Conservation (phyloP, 2,113 vertebrate species). For the Desmodus rotundus region DNA sequence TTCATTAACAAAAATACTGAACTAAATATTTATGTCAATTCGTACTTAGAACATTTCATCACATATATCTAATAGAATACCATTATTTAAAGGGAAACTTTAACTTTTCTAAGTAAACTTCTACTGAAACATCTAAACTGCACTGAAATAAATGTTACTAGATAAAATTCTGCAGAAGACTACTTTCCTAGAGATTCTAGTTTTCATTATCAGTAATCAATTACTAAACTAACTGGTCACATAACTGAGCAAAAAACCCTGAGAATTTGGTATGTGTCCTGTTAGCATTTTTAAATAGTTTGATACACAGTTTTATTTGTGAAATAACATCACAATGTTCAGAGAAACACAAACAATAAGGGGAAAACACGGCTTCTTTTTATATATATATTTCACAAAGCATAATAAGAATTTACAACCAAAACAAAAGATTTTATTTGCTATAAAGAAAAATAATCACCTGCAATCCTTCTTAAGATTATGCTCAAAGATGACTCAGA, state of each 20-base stretch:
- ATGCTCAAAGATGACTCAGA: neutral
- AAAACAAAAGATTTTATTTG: neutral
- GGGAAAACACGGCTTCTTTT: neutral
- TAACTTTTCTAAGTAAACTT: constrained; percentile 24
- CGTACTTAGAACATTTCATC: neutral
- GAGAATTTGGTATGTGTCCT: neutral
- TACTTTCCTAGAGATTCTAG: neutral
- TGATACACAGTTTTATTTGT: neutral
- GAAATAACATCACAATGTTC: neutral
- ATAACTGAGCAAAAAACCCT: neutral
- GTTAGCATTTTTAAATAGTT: constrained; percentile 17
- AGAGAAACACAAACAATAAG: neutral
- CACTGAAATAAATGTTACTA: constrained; percentile 1
- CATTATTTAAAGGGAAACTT: neutral
- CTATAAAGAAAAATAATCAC: neutral
- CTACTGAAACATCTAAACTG: neutral
- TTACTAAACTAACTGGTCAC: neutral
- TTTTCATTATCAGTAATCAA: neutral
- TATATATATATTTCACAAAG: neutral
- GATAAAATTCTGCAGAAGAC: neutral
- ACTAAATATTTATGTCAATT: constrained; percentile 17
- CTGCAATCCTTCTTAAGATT: neutral
- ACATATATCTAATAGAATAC: neutral
- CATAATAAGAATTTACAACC: neutral
- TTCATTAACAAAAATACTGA: neutral